Evolutionary conservation across 2,888 invertebrate genomes (phyloP).

Genomic region (Bombylius major): DNA sequence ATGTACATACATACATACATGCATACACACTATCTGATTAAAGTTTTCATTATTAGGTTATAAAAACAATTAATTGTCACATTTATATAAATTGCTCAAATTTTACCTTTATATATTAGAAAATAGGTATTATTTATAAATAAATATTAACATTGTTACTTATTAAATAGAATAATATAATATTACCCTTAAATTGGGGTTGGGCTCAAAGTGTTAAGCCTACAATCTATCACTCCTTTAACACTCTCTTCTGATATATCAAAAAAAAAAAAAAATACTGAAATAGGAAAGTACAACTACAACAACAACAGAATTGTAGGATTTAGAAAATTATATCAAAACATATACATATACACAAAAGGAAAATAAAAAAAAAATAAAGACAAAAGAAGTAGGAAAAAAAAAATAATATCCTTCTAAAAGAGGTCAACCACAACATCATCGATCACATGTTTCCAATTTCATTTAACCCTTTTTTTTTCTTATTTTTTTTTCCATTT

Average conservation of each 20-base stretch:
- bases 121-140: too few species aligned
- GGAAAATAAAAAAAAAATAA: not conserved
- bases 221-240: slow-evolving; percentile 7
- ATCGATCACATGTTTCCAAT: slow-evolving; percentile 10
- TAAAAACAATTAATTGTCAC: not conserved
- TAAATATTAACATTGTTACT: too few species aligned
- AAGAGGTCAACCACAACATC: slow-evolving; percentile 13
- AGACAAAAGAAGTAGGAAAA: not conserved
- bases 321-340: not conserved
- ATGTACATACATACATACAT: too few species aligned
- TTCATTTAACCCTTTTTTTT: slow-evolving; percentile 6
- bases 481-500: not conserved
- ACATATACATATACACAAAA: not conserved
- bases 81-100: not conserved
- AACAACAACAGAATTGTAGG: too few species aligned
- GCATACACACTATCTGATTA: too few species aligned
- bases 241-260: not conserved
- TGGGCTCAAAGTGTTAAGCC: slow-evolving; percentile 1
- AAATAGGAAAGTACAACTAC: too few species aligned
- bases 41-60: too few species aligned
- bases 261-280: not conserved
- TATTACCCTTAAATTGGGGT: not conserved
- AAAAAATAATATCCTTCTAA: not conserved
- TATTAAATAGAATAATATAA: too few species aligned
- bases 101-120: too few species aligned